Conservation (phyloP, 2,888 invertebrate genomes). For the Athalia circularis region DNA sequence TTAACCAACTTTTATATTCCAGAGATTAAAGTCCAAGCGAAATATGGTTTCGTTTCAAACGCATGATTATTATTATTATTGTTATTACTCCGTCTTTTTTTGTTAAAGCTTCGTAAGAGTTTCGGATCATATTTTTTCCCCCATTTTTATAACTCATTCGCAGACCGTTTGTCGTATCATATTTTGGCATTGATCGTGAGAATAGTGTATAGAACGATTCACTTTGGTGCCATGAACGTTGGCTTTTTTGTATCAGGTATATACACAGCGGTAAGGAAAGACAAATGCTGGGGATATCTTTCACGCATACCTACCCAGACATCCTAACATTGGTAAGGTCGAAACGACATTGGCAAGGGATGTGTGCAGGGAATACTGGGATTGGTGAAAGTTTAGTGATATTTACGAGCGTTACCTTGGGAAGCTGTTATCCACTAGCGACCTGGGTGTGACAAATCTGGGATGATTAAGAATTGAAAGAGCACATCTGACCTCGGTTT, state of each 20-base stretch:
- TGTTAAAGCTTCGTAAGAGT: too few relatives aligned
- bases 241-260: not conserved
- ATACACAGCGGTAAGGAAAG: not conserved
- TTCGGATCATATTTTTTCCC: too few relatives aligned
- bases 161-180: too few relatives aligned
- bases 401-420: constrained; percentile 3
- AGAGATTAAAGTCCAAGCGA: too few relatives aligned
- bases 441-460: constrained; percentile 29
- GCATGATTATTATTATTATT: too few relatives aligned
- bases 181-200: too few relatives aligned
- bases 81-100: too few relatives aligned
- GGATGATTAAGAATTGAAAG: constrained; percentile 34
- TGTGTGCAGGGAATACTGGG: not conserved
- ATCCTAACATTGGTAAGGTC: not conserved
- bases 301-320: not conserved
- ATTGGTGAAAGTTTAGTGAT: constrained; percentile 13
- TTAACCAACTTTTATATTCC: too few relatives aligned
- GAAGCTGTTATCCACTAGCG: constrained; percentile 1
- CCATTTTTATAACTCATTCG: too few relatives aligned
- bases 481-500: constrained; percentile 6
- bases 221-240: too few relatives aligned
- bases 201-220: too few relatives aligned
- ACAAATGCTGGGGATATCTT: not conserved
- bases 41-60: too few relatives aligned
- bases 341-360: not conserved